These are phyloP conservation scores for Hylaea fasciaria DNA, from an alignment of 2,888 invertebrate genomes.

Conservation along the genomic window DNA sequence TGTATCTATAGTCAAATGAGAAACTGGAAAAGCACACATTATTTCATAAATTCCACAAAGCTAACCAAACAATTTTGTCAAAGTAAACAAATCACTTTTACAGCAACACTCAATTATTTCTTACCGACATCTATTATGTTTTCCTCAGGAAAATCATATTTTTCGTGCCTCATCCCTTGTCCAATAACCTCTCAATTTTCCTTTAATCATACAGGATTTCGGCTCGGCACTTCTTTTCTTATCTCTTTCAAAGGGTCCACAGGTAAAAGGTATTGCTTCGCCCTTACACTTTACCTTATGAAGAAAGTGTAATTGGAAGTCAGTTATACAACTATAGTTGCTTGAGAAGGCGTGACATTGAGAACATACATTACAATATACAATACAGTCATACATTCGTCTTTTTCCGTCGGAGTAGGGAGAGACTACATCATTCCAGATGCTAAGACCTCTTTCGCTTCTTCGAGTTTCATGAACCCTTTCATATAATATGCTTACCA, in stretches of 20 bases:
- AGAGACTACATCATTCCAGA: too few species aligned
- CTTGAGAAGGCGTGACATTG: neutral
- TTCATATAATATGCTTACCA: too few species aligned
- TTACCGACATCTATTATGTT: slow-evolving; percentile 33
- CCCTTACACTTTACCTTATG: slow-evolving; percentile 29
- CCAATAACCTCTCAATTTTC: slow-evolving; percentile 54
- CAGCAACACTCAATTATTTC: slow-evolving; percentile 34
- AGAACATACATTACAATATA: too few species aligned
- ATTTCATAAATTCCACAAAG: neutral
- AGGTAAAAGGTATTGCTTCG: slow-evolving; percentile 58
- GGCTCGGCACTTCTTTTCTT: slow-evolving; percentile 55
- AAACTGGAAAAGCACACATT: too few species aligned
- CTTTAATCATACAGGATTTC: slow-evolving; percentile 63
- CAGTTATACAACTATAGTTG: slow-evolving; percentile 29
- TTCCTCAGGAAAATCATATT: slow-evolving; percentile 39
- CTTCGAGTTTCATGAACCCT: too few species aligned
- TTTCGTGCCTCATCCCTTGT: slow-evolving; percentile 39
- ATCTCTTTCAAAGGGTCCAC: slow-evolving; percentile 58
- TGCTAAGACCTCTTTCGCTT: too few species aligned
- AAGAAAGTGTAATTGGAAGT: slow-evolving; percentile 27
- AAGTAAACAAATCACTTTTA: slow-evolving; percentile 17
- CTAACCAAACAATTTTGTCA: slow-evolving; percentile 7
- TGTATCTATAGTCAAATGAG: too few species aligned
- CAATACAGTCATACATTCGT: too few species aligned
- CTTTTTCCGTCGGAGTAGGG: too few species aligned